Evolutionary conservation across 53 echinoderm and acorn worm genomes (phyloP), one percentile per base, ranked within the genome.

Genomic region (Astropecten irregularis): DNA sequence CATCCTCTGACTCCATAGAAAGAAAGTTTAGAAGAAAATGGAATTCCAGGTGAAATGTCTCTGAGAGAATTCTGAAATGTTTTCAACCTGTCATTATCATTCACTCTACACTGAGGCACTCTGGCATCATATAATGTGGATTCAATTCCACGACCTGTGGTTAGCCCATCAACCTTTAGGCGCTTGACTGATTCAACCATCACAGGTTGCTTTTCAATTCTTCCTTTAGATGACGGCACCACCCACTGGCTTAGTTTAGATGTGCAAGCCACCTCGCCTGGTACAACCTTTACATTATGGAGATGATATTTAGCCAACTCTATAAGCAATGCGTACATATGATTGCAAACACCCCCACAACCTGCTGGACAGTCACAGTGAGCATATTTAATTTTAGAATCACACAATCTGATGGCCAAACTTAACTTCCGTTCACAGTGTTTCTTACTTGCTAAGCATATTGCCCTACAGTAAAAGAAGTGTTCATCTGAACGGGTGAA

Each of bases 391-490:
- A 61, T 61, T 28, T 18, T 61, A 10, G 62, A 28, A 18, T 61
- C 62, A 61, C 28, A 14, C 6, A 61, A 61, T 18, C 31, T 15
- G 9, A 61, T 61, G 62, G 62, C 62, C 30, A 61, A 30, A 61
- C 62, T 61, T 61, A 56, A 13, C 22, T 56, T 56, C 32, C 62
- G 30, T 9, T 28, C 30, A 31, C 62, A 61, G 18, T 33, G 28
- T 18, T 61, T 61, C 34, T n/a, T 61, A 61, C 62, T 61, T 0
- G 62, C 62, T 10, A 61, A 38, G 66, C 39, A 37, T 14, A 19
- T 66, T 39, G 66, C 66, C 66, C 38, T 36, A 21, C 66, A 66
- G 66, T 66, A 66, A 37, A 66, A 66, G 38, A 66, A 66, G 66
- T 66, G 3, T 15, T 66, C 66, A 66, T 66, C 66, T 37, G 37